phyloP scores from a whole-genome alignment of 2,888 invertebrate genomes.

The Corbicula japonica region DNA sequence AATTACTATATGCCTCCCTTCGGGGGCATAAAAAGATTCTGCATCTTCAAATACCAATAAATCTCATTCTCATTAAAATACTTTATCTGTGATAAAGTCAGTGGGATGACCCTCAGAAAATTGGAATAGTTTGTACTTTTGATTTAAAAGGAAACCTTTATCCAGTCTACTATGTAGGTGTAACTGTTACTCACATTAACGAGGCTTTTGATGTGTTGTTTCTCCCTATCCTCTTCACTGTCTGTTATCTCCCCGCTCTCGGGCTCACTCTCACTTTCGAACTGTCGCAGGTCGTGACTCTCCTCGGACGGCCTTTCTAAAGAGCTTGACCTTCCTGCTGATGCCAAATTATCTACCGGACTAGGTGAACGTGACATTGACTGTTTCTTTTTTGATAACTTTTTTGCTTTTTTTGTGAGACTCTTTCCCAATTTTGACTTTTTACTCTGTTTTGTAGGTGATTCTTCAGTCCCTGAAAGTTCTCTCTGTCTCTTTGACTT shows the following conservation, averaged over 20 bases:
- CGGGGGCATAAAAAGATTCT: too few relatives aligned
- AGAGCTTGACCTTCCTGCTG: slow-evolving; percentile 42
- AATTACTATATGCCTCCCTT: too few relatives aligned
- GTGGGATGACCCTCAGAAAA: too few relatives aligned
- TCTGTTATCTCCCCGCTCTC: slow-evolving; percentile 73
- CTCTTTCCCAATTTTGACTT: slow-evolving; percentile 18
- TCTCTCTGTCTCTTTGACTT: slow-evolving; percentile 25
- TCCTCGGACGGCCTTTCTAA: slow-evolving; percentile 38
- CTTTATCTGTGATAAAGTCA: too few relatives aligned
- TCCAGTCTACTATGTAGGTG: too few relatives aligned
- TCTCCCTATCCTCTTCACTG: slow-evolving; percentile 58
- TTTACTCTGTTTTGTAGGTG: slow-evolving; percentile 13
- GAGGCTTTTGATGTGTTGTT: slow-evolving; percentile 48
- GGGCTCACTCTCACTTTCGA: slow-evolving; percentile 72
- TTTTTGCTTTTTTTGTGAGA: slow-evolving; percentile 22
- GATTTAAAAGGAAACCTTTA: too few relatives aligned
- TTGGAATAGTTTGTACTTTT: too few relatives aligned
- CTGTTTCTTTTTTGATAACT: slow-evolving; percentile 2
- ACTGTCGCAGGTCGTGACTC: slow-evolving; percentile 66
- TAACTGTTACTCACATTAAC: slow-evolving; percentile 55
- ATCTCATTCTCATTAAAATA: too few relatives aligned
- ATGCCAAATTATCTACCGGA: not conserved
- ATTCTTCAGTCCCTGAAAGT: slow-evolving; percentile 17
- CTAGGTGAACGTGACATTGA: slow-evolving; percentile 17
- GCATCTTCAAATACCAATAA: too few relatives aligned